These are phyloP conservation scores for Myotis planiceps DNA, from an alignment of 2,797 vertebrate species.

Conservation along the genomic window DNA sequence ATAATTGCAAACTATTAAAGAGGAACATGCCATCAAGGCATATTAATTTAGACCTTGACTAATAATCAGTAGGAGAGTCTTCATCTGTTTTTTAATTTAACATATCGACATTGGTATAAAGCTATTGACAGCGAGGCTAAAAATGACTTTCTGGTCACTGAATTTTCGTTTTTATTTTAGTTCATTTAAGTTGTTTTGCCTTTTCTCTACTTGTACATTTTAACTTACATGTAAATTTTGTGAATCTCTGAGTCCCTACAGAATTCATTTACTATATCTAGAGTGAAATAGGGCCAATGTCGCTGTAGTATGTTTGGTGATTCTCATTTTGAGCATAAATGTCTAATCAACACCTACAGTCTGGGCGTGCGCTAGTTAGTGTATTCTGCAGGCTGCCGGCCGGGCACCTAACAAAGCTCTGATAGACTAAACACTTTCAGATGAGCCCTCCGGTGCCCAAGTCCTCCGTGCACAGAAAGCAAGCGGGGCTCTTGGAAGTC, in stretches of 20 bases:
- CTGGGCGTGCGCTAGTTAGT: slow-evolving; percentile 70
- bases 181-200: slow-evolving; percentile 37
- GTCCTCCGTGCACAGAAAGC: slow-evolving; percentile 38
- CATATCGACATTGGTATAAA: not conserved
- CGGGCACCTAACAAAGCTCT: slow-evolving; percentile 71
- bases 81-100: not conserved
- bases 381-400: slow-evolving; percentile 67
- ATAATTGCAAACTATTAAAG: not conserved
- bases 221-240: slow-evolving; percentile 70
- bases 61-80: not conserved
- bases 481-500: slow-evolving; percentile 26
- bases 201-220: slow-evolving; percentile 70
- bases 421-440: slow-evolving; percentile 77
- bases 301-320: slow-evolving; percentile 73
- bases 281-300: slow-evolving; percentile 73
- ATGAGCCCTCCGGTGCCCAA: slow-evolving; percentile 46
- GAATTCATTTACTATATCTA: slow-evolving; percentile 82
- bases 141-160: not conserved
- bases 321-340: slow-evolving; percentile 81
- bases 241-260: slow-evolving; percentile 73
- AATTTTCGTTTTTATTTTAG: not conserved
- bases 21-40: not conserved
- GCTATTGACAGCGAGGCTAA: not conserved
- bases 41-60: not conserved
- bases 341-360: slow-evolving; percentile 80